These are phyloP conservation scores for Chascanopsetta lugubris DNA, from an alignment of 2,113 vertebrate genomes.

Conservation along the genomic window DNA sequence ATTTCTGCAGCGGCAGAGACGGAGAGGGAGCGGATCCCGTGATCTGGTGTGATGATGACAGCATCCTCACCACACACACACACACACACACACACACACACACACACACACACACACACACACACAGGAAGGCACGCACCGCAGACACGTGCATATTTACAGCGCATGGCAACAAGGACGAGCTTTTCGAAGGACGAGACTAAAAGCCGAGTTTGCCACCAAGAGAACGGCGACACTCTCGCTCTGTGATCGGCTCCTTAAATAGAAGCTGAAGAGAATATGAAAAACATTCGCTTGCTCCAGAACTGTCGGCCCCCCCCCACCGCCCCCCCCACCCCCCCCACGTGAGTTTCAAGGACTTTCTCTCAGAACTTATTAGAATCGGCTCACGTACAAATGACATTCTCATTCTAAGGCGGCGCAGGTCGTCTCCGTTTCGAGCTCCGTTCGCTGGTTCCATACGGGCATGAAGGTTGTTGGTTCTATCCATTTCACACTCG, in stretches of 20 bases:
- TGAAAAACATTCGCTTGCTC: neutral
- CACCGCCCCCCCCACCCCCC: no score
- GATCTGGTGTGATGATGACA: slow-evolving; percentile 57
- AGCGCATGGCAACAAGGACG: slow-evolving; percentile 45
- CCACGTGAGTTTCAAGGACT: no score
- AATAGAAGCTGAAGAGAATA: neutral
- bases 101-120: slow-evolving; percentile 10
- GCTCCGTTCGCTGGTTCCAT: no score
- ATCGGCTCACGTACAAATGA: no score
- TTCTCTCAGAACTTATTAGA: neutral
- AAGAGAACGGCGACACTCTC: slow-evolving; percentile 1
- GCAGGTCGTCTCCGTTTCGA: no score
- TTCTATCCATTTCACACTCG: no score
- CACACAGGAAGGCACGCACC: slow-evolving; percentile 34
- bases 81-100: slow-evolving; percentile 21
- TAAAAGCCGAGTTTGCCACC: slow-evolving; percentile 13
- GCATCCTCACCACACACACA: slow-evolving; percentile 19
- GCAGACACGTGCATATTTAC: slow-evolving; percentile 43
- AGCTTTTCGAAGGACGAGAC: slow-evolving; percentile 33
- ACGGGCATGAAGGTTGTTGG: no score
- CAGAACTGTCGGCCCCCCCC: no score
- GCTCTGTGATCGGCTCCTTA: neutral
- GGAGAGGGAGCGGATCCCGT: slow-evolving; percentile 49
- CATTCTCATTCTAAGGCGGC: no score
- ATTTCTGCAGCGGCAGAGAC: slow-evolving; percentile 62